Base-by-base conservation (phyloP, 2,113 vertebrate genomes). In the Falcunculus frontatus region DNA sequence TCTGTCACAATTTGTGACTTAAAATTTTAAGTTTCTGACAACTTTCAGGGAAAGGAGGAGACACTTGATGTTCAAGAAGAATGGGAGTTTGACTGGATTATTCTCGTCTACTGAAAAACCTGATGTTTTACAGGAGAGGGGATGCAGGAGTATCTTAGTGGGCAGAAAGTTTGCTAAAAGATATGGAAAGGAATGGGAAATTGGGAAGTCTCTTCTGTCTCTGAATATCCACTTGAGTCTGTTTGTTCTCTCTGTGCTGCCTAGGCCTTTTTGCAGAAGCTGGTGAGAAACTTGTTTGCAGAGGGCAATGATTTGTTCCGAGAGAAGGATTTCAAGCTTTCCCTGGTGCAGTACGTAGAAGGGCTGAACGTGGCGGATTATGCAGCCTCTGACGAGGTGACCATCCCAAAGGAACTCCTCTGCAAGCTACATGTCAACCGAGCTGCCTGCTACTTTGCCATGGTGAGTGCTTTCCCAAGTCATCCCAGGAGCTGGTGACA, bases 371-470 rank as follows among this genome's bases (percentile, higher is more conserved):
- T 99, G 90, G 98, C 98, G 0, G 92, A 96, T 49, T 99, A 99
- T 0, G 99, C 99, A 1, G 97, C 98, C 84, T 98, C 96, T 0
- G 99, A 99, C 1, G 98, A 98, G 49, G 97, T 99, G 92, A 92
- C 95, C 53, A 98, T 99, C 62, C 98, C 99, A 1, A 91, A 94
- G 41, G 98, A 97, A 35, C 97, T 99, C 75, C 96, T 98, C 93
- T 99, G 99, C 97, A 99, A 98, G 72, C 97, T 99, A 30, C 98
- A 98, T 10, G 98, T 99, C 89, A 99, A 99, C 97, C 97, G 99
- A 67, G 99, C 99, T 1, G 98, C 98, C 80, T 99, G 98, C 94
- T 98, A 99, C 96, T 98, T 98, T 88, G 98, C 98, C 81, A 98
- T 99, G 99, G 99, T 99, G 96, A 99, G 98, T 81, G 8, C 4